phyloP scores from a whole-genome alignment of 2,888 invertebrate genomes.

The Perizoma affinitatum region DNA sequence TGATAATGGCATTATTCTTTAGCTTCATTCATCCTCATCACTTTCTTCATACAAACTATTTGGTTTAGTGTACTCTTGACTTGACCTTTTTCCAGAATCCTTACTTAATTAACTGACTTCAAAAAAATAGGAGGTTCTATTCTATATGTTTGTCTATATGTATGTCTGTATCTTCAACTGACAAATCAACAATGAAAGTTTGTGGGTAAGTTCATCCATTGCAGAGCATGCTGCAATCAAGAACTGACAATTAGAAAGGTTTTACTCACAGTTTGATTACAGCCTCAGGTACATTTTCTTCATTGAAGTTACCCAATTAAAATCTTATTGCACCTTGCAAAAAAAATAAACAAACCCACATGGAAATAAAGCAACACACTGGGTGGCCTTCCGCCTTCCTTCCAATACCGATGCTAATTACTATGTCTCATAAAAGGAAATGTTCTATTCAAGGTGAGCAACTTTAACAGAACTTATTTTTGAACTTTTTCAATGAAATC shows the following conservation, averaged over 20 bases:
- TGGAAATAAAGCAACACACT: conserved; percentile 48
- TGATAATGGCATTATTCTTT: too few species aligned
- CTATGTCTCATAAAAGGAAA: conserved; percentile 71
- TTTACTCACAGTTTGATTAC: background rate
- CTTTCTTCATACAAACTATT: too few species aligned
- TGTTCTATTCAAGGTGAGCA: conserved; percentile 70
- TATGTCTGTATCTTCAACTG: too few species aligned
- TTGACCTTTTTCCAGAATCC: too few species aligned
- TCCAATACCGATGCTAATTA: conserved; percentile 65
- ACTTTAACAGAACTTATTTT: conserved; percentile 31
- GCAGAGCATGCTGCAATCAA: too few species aligned
- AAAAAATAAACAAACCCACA: conserved; percentile 36
- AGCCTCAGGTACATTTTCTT: background rate
- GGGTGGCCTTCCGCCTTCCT: conserved; percentile 72
- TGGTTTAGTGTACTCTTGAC: too few species aligned
- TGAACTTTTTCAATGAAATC: conserved; percentile 38
- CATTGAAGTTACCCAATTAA: background rate
- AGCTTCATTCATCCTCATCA: too few species aligned
- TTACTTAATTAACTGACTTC: too few species aligned
- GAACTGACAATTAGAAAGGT: conserved; percentile 7
- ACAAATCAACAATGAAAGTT: too few species aligned
- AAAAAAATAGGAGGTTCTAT: too few species aligned
- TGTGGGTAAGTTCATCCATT: too few species aligned
- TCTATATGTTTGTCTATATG: too few species aligned
- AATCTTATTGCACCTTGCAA: conserved; percentile 4